Conservation (phyloP, 2,888 invertebrate species). For the Heliconius hortense region DNA sequence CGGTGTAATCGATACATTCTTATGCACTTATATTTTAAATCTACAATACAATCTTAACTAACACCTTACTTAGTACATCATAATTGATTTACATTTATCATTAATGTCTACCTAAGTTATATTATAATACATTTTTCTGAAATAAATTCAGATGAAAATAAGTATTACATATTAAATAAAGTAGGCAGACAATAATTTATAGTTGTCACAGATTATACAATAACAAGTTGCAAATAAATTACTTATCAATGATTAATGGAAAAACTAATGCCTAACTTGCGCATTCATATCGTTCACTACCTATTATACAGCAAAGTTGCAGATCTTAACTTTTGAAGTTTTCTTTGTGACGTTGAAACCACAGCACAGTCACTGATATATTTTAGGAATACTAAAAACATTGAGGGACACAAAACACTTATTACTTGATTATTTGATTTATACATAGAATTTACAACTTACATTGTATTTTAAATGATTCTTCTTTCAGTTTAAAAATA, state of each 20-base stretch:
- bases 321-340: conserved; percentile 57
- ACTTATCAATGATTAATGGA: conserved; percentile 48
- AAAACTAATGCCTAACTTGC: conserved; percentile 51
- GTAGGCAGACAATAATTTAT: conserved; percentile 60
- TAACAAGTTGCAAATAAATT: conserved; percentile 48
- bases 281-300: conserved; percentile 52
- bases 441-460: conserved; percentile 69
- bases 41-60: conserved; percentile 67
- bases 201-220: conserved; percentile 49
- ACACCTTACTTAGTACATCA: conserved; percentile 59
- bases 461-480: conserved; percentile 50
- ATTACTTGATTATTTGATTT: conserved; percentile 54
- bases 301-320: conserved; percentile 58
- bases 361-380: conserved; percentile 57
- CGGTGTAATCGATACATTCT: conserved; percentile 47
- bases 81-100: conserved; percentile 71
- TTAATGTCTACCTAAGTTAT: conserved; percentile 63
- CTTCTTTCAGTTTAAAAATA: conserved; percentile 56
- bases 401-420: conserved; percentile 52
- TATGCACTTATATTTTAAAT: conserved; percentile 62
- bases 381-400: conserved; percentile 48
- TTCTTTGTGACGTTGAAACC: conserved; percentile 68
- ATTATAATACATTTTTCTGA: conserved; percentile 60
- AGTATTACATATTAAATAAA: conserved; percentile 55
- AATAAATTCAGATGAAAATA: conserved; percentile 55